Conservation (phyloP, 2,113 vertebrate species). For the Tachysurus vachellii region DNA sequence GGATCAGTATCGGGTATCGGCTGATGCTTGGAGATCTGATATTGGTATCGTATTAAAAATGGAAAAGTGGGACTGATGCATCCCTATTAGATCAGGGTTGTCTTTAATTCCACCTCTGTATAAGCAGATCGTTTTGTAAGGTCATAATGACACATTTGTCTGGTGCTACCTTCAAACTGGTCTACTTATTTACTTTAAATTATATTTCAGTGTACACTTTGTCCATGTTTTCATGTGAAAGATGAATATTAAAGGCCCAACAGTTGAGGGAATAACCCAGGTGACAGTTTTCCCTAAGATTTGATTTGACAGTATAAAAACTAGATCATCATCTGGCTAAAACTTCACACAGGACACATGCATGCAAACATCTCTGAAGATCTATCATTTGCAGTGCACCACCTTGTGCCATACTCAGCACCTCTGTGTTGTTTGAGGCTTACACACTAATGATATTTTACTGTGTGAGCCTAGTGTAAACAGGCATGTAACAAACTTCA, state of each 20-base stretch:
- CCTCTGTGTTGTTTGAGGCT: background rate
- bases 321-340: background rate
- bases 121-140: background rate
- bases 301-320: background rate
- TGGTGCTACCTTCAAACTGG: background rate
- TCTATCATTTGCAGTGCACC: background rate
- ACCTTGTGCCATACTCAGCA: background rate
- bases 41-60: conserved; percentile 11
- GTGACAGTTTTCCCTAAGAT: background rate
- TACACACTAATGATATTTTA: conserved; percentile 17
- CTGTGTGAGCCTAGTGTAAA: conserved; percentile 17
- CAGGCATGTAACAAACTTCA: conserved; percentile 20
- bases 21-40: conserved; percentile 4
- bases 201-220: background rate
- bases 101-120: background rate
- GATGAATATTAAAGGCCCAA: background rate
- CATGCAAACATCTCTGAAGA: background rate
- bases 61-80: background rate
- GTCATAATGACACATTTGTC: background rate
- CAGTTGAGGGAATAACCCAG: too few relatives aligned
- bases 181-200: background rate
- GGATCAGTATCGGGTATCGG: conserved; percentile 2
- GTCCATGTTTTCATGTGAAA: background rate
- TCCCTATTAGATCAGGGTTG: background rate
- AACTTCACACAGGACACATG: background rate